Evolutionary conservation across 2,113 vertebrate genomes (phyloP), one percentile per base, ranked within the genome.

Genomic region (Corythoichthys haematopterus): DNA sequence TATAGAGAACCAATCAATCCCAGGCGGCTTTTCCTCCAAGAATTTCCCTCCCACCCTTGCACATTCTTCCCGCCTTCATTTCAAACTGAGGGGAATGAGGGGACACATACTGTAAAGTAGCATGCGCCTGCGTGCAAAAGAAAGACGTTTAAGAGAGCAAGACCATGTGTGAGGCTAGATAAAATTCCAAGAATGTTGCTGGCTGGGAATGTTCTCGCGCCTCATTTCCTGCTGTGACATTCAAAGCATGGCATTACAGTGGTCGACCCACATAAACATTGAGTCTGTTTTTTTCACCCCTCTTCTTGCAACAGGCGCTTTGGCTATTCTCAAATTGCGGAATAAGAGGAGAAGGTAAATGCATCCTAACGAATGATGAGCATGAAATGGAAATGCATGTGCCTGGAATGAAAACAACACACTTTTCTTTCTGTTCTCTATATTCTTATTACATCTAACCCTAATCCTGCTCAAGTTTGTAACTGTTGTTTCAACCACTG

Each of bases 311-410:
- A 80, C 86, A 87, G 88, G 80, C 64, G 61, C 37, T 80, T 88
- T 78, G 68, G 60, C 68, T 87, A 88, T 80, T 87, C 86, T 69
- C 72, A 74, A 76, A 84, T 87, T 68, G n/a, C 53, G 72, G 87
- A 89, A 6, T 90, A 89, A 79, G 45, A 28, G 59, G 40, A 62
- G 38, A 85, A 89, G 87, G 88, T 90, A 89, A 87, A 79, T 46
- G 12, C 20, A 40, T 56, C 51, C 16, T 2, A 58, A 66, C 38
- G 0, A 52, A 52, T 38, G 47, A 36, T 51, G 33, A 20, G 64
- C 64, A 65, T 65, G 64, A 13, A 16, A 20, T 33, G 12, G n/a
- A 46, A n/a, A 46, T 62, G 60, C 60, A 62, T 46, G 60, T 33
- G 12, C 55, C 33, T 36, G 55, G 4, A 57, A 2, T 57, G 11